Evolutionary conservation across 2,113 vertebrate species (phyloP).

Genomic region (Chauna torquata): DNA sequence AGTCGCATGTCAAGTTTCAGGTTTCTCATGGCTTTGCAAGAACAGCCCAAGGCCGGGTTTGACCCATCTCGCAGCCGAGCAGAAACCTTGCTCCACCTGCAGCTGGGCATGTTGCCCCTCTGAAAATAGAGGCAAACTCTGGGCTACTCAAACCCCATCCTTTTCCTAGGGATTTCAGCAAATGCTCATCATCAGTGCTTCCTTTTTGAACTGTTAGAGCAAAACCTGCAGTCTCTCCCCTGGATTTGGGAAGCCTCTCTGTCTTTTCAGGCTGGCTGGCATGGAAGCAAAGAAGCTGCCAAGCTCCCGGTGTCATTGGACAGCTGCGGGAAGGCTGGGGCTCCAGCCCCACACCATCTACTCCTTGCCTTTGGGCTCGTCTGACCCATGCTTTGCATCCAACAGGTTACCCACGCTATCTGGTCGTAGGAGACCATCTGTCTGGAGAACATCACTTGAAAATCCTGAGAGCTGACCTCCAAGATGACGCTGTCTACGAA

Average conservation of each 20-base stretch:
- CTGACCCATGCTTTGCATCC: not conserved
- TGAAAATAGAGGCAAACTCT: not conserved
- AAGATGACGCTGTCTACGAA: slow-evolving; percentile 94
- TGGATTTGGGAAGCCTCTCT: not conserved
- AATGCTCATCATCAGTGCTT: not conserved
- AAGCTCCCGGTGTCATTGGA: not conserved
- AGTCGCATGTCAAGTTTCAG: not conserved
- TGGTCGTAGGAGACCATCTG: slow-evolving; percentile 93
- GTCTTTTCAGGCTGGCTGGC: not conserved
- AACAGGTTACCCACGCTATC: slow-evolving; percentile 94
- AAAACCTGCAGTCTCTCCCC: not conserved
- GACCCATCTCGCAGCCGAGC: not conserved
- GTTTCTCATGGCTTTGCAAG: not conserved
- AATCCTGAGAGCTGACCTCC: slow-evolving; percentile 91
- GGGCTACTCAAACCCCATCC: not conserved
- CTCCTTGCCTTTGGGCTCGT: not conserved
- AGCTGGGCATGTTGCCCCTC: not conserved
- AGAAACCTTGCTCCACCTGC: too few species aligned
- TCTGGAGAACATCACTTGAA: slow-evolving; percentile 94
- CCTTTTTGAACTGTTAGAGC: not conserved
- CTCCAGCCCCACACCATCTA: rapidly evolving
- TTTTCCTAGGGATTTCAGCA: not conserved
- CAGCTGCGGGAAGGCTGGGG: not conserved
- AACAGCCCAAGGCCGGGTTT: too few species aligned
- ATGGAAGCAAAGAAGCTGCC: not conserved